phyloP scores from a whole-genome alignment of 2,113 vertebrate species.

The Melanostigma gelatinosum region DNA sequence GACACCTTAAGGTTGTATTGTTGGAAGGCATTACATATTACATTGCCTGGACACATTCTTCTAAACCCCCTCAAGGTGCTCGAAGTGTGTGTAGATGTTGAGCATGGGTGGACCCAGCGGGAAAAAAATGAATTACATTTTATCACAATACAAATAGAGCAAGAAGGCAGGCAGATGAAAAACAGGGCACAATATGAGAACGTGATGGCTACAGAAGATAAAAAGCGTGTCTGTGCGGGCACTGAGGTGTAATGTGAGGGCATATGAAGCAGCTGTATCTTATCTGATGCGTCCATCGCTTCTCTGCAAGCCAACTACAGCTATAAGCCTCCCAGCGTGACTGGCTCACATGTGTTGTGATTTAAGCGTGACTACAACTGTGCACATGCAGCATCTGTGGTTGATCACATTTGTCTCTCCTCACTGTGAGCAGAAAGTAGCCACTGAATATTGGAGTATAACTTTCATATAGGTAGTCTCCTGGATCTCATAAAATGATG shows the following conservation, averaged over 20 bases:
- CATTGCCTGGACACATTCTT: slow-evolving; percentile 25
- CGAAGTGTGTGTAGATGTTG: slow-evolving; percentile 12
- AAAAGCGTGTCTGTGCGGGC: slow-evolving; percentile 36
- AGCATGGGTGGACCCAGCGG: slow-evolving; percentile 39
- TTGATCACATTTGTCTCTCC: slow-evolving; percentile 17
- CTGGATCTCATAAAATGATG: not conserved
- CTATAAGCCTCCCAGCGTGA: slow-evolving; percentile 2
- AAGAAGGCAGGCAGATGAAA: slow-evolving; percentile 47
- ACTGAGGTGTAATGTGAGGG: slow-evolving; percentile 62
- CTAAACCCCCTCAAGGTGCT: slow-evolving; percentile 33
- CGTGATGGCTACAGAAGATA: slow-evolving; percentile 52
- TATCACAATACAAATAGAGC: slow-evolving; percentile 50
- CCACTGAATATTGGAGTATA: not conserved
- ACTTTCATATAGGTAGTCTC: not conserved
- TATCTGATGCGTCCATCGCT: slow-evolving; percentile 53
- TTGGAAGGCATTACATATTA: slow-evolving; percentile 36
- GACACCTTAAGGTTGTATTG: slow-evolving; percentile 12
- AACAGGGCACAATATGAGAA: slow-evolving; percentile 50
- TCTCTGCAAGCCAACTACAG: slow-evolving; percentile 33
- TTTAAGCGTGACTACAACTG: slow-evolving; percentile 25
- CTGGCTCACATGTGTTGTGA: slow-evolving; percentile 17
- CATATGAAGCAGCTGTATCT: slow-evolving; percentile 49
- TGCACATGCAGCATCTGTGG: slow-evolving; percentile 5
- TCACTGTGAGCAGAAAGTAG: not conserved
- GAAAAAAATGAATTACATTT: slow-evolving; percentile 54